Percentiles rank a stretch among this genome's conserved stretches.
These are phyloP conservation scores for Chaetops frenatus DNA, from an alignment of 2,113 vertebrate species.

Conservation along the genomic window DNA sequence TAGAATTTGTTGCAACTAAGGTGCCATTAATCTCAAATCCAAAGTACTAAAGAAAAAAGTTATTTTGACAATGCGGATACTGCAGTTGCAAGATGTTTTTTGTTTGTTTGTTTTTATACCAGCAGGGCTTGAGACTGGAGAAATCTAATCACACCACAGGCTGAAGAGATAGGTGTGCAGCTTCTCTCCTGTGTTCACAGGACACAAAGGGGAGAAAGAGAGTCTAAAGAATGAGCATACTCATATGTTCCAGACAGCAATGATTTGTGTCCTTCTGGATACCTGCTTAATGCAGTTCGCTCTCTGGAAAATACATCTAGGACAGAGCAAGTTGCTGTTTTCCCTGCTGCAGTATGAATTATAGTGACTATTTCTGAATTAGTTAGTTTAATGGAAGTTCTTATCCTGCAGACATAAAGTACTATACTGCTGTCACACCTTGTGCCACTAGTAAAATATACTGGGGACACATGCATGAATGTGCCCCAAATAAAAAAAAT, in stretches of 20 bases:
- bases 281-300: background rate
- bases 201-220: background rate
- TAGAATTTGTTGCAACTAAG: background rate
- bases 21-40: background rate
- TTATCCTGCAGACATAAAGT: slow-evolving; percentile 48
- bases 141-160: background rate
- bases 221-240: background rate
- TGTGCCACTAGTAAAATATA: slow-evolving; percentile 4
- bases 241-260: background rate
- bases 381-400: slow-evolving; percentile 42
- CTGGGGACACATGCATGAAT: background rate
- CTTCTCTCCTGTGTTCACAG: background rate
- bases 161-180: background rate
- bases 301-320: background rate
- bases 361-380: slow-evolving; percentile 33
- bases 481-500: background rate
- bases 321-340: background rate
- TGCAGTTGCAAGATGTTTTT: background rate
- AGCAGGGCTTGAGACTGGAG: background rate
- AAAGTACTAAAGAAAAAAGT: background rate
- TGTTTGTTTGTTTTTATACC: background rate
- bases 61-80: background rate
- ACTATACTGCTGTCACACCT: slow-evolving; percentile 29
- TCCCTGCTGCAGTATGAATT: background rate
- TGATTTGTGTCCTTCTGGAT: background rate